A percentile compares a stretch with the other conserved stretches of the same genome.
These are phyloP conservation scores for Papilio xuthus DNA, from an alignment of 1,140 invertebrate genomes.

Conservation along the genomic window DNA sequence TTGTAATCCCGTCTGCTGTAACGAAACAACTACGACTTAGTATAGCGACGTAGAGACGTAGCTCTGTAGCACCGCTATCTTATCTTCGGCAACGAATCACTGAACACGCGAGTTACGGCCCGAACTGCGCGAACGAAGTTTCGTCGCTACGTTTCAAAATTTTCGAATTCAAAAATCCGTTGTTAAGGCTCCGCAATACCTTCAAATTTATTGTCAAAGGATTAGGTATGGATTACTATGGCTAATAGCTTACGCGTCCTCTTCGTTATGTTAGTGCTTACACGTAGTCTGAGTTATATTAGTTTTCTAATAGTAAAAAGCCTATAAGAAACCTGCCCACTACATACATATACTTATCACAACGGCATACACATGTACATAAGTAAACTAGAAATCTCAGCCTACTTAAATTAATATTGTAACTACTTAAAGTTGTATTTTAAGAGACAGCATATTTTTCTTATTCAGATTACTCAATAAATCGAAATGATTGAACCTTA, in stretches of 20 bases:
- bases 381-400: neutral
- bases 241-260: neutral
- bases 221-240: neutral
- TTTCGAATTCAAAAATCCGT: conserved; percentile 61
- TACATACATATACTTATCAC: neutral
- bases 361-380: no score
- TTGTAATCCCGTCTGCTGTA: neutral
- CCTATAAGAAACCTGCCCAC: neutral
- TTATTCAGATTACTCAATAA: neutral
- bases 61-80: conserved; percentile 48
- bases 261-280: neutral
- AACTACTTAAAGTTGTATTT: neutral
- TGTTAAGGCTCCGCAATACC: conserved; percentile 51
- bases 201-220: neutral
- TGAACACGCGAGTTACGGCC: conserved; percentile 62
- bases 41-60: neutral
- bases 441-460: neutral
- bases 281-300: neutral
- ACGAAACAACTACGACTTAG: conserved; percentile 9
- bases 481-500: conserved; percentile 43
- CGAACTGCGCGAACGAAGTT: conserved; percentile 51
- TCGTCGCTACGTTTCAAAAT: conserved; percentile 56
- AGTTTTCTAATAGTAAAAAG: neutral
- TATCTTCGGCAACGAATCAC: conserved; percentile 63
- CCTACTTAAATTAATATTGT: neutral